Percentiles rank a stretch among this genome's conserved stretches.
Evolutionary conservation across 2,113 vertebrate genomes (phyloP).

Genomic region (Epinephelus cyanopodus): DNA sequence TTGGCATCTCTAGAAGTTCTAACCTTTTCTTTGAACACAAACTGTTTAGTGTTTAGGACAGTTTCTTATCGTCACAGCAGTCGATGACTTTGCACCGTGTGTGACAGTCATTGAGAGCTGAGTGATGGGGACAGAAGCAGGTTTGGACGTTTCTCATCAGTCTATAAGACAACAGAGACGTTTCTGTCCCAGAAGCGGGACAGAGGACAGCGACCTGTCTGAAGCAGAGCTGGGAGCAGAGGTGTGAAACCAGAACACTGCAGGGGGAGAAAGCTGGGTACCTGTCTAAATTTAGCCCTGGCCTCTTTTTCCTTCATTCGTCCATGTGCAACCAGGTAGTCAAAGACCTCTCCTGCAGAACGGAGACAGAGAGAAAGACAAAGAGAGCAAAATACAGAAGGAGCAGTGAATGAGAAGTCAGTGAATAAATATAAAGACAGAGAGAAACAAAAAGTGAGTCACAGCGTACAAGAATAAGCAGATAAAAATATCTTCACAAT

Average conservation of each 20-base stretch:
- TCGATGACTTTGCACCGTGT: neutral
- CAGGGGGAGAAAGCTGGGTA: constrained; percentile 78
- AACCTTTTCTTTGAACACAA: too few species aligned
- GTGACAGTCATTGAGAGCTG: neutral
- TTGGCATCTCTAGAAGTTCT: too few species aligned
- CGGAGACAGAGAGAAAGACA: neutral
- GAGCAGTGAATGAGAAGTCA: neutral
- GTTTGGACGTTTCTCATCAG: constrained; percentile 30
- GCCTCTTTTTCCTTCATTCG: constrained; percentile 99
- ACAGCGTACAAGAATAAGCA: constrained; percentile 1
- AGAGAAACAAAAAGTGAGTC: constrained; percentile 4
- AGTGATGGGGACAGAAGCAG: constrained; percentile 8
- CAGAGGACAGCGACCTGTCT: constrained; percentile 35
- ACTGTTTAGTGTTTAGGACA: too few species aligned
- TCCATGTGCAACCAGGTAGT: constrained; percentile 99
- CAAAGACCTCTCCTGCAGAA: constrained; percentile 95
- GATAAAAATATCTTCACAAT: constrained; percentile 41
- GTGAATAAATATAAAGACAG: neutral
- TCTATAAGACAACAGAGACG: constrained; percentile 14
- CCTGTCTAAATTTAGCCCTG: constrained; percentile 99
- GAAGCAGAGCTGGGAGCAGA: constrained; percentile 48
- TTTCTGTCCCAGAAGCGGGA: constrained; percentile 12
- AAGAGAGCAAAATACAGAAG: neutral
- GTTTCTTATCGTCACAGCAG: neutral
- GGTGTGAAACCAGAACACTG: constrained; percentile 74